Conservation (phyloP, 1,140 invertebrate genomes). For the Octopus bimaculoides region DNA sequence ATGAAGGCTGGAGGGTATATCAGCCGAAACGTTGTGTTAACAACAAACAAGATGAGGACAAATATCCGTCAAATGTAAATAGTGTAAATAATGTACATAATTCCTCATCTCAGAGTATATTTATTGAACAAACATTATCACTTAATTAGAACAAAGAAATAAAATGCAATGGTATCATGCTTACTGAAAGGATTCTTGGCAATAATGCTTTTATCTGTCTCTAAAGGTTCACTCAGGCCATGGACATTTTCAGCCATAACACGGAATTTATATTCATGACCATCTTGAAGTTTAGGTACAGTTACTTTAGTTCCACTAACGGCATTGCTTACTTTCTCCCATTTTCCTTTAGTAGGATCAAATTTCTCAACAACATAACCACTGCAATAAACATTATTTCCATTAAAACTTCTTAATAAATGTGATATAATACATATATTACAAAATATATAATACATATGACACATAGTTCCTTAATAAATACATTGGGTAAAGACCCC, state of each 20-base stretch:
- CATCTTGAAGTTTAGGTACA: constrained; percentile 79
- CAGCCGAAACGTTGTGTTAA: no score
- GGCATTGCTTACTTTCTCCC: constrained; percentile 78
- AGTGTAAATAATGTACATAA: no score
- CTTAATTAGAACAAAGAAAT: no score
- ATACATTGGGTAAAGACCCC: no score
- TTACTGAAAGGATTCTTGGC: constrained; percentile 95
- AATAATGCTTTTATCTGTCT: constrained; percentile 81
- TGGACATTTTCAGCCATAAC: constrained; percentile 94
- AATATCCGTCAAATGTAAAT: no score
- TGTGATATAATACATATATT: neutral
- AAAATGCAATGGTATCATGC: constrained; percentile 38
- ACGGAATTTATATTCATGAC: constrained; percentile 84
- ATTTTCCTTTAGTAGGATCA: constrained; percentile 87
- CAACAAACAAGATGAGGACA: no score
- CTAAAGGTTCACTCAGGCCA: constrained; percentile 88
- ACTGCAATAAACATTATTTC: constrained; percentile 67
- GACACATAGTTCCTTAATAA: no score
- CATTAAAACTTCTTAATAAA: neutral
- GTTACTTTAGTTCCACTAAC: constrained; percentile 37
- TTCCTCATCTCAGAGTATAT: no score
- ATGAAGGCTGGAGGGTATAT: no score
- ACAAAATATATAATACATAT: no score
- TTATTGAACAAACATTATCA: no score
- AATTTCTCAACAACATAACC: constrained; percentile 94